Evolutionary conservation across 2,888 invertebrate species (phyloP), one percentile per base, ranked within the genome.

Genomic region (Netelia melanura): DNA sequence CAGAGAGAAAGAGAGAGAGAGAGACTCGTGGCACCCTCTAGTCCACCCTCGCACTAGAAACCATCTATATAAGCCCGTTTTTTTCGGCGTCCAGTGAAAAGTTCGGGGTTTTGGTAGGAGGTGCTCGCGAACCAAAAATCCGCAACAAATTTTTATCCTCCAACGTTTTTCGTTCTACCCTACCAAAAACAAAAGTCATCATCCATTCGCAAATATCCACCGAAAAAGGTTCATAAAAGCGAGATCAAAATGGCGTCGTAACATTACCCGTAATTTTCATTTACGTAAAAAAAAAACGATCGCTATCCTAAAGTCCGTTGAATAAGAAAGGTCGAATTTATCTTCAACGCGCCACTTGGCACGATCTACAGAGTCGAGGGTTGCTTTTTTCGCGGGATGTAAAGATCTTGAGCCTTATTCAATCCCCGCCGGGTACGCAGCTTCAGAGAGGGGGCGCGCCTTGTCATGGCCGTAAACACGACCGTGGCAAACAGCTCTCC

Each of bases 401-500:
- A 70, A 74, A 83, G 64, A 81, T 78, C 67, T 86, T 67, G 67
- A 86, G 65, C 68, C 85, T 85, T 76, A 85, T 85, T 81, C 75
- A 80, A 72, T 71, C 72, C 75, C 74, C 67, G 61, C 44, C 17
- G 44, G 17, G n/a, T 11, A 10, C 30, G n/a, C 5, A 8, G 62
- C 38, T 21, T 5, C 52, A 62, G 75, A 21, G 25, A 38, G 11
- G 25, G 65, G 25, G 23, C 38, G 30, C 21, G 65, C 54, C 58
- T 71, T 61, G 79, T 82, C 76, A 67, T 65, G 44, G 65, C 71
- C 79, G 81, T 85, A 82, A 85, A 85, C 85, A 82, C 85, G 78
- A 86, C 74, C 74, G 85, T 43, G 65, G 83, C 71, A 87, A 86
- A 87, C 85, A 87, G 75, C 82, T 84, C 72, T 70, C 78, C 44